These are phyloP conservation scores for Chloroceryle amazona DNA, from an alignment of 2,797 vertebrate species.

Conservation along the genomic window DNA sequence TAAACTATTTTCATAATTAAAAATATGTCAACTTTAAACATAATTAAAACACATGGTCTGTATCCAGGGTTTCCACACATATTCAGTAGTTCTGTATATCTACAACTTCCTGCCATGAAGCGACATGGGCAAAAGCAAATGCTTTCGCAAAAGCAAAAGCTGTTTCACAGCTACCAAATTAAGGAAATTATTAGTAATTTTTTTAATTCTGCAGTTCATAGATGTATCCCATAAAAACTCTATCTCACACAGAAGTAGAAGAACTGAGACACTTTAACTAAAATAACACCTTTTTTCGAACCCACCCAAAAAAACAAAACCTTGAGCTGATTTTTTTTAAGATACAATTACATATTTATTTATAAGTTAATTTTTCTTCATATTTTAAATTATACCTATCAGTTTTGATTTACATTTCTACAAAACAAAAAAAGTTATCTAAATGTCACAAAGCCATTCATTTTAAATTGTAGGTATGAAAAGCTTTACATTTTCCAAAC, in stretches of 20 bases:
- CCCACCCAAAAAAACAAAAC: not conserved
- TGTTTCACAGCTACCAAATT: not conserved
- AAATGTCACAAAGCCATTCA: not conserved
- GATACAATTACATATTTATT: not conserved
- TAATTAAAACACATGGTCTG: not conserved
- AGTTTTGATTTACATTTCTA: not conserved
- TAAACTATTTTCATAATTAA: not conserved
- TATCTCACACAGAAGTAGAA: no score
- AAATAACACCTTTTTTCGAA: not conserved
- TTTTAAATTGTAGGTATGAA: not conserved
- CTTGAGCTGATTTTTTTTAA: not conserved
- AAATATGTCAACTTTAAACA: not conserved
- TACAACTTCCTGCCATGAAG: not conserved
- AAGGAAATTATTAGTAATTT: not conserved
- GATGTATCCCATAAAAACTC: not conserved
- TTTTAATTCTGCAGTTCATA: not conserved
- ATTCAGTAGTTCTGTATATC: not conserved
- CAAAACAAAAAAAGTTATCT: rapidly evolving
- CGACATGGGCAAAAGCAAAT: not conserved
- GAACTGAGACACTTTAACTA: not conserved
- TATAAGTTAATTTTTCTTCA: not conserved
- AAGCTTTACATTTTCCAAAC: not conserved
- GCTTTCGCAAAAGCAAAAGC: not conserved
- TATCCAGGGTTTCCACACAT: not conserved
- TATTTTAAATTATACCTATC: not conserved